Evolutionary conservation across 2,888 invertebrate genomes (phyloP), one percentile per base, ranked within the genome.

Genomic region (Scaptomyza parva): DNA sequence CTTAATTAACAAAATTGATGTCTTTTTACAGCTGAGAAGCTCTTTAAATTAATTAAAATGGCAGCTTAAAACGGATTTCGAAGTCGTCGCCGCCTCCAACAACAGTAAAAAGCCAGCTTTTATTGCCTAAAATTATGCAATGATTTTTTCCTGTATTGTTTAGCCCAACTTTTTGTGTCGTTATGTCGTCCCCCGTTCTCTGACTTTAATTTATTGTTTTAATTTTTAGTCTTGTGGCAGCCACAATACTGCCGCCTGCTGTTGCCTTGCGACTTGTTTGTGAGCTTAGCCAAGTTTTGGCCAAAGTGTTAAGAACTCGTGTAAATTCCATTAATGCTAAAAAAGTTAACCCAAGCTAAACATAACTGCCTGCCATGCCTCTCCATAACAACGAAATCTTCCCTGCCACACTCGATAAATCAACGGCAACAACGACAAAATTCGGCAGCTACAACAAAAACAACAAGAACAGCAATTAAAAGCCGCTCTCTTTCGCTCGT

Each of bases 251-350:
- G 73, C 70, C 61, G 60, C 69, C 69, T 64, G 70, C 60, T 70
- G 54, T 63, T 24, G 48, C 35, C 35, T 14, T 28, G 28, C 28
- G 59, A 39, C 57, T 39, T 26, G 20, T 40, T 41, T 35, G 20
- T 24, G 35, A 11, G 28, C 61, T 57, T 45, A 12, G 11, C 18
- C 58, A 83, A 85, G 68, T 69, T 76, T 73, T 26, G 48, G 40
- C 51, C 51, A 78, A 84, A 87, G 86, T 86, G 86, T 86, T 87
- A 73, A 66, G 70, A 86, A 52, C 76, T 85, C 88, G 78, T 86
- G 86, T 82, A 80, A 88, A 88, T 86, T 79, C 78, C 86, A 84
- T 84, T 86, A 84, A 74, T 50, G 53, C 66, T 63, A 59, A 14
- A 55, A 47, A 68, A 62, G 62, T 66, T 68, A 64, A 33, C 50